Evolutionary conservation across 1,140 invertebrate genomes (phyloP), one percentile per base, ranked within the genome.

Genomic region (Temnothorax longispinosus): DNA sequence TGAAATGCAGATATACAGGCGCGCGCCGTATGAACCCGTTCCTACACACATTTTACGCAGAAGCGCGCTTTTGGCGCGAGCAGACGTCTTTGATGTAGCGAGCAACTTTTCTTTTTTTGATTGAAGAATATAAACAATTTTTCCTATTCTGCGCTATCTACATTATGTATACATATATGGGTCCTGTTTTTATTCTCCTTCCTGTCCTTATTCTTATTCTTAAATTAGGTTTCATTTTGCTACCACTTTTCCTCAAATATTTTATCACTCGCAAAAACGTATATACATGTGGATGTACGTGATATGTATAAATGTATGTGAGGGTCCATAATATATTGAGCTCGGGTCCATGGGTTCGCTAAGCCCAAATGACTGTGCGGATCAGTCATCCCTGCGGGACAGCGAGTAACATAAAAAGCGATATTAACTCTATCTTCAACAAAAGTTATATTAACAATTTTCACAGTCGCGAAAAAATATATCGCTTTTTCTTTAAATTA

Each of bases 1-100:
- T 90, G 89, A 87, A 60, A 90, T 90, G 88, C 77, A 84, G 89
- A 90, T 90, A 90, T 90, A 64, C 85, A 74, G 35, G 2, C 50
- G 44, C 8, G 44, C 8, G 18, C 13, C 5, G 54, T 6, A 74
- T 38, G 72, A 27, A 21, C 21, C 21, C 7, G 11, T 38, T 65
- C 58, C 44, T 38, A n/a, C 44, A 67, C 10, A 11, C 32, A 47
- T 85, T 69, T 69, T 27, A 47, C 21, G 82, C 35, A 85, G 41
- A 72, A 60, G 18, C 35, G 44, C 15, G 35, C 32, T 82, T 72
- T 58, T 74, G 35, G 52, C 47, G 47, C 62, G n/a, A 21, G 27
- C 58, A 77, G 13, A 1, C 80, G 65, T 71, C 65, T 81, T 81
- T 81, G 41, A 74, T 21, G 56, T 18, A 74, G n/a, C 41, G 54